These are phyloP conservation scores for Drosophila virilis DNA, from an alignment of 1,140 invertebrate species.

Conservation along the genomic window DNA sequence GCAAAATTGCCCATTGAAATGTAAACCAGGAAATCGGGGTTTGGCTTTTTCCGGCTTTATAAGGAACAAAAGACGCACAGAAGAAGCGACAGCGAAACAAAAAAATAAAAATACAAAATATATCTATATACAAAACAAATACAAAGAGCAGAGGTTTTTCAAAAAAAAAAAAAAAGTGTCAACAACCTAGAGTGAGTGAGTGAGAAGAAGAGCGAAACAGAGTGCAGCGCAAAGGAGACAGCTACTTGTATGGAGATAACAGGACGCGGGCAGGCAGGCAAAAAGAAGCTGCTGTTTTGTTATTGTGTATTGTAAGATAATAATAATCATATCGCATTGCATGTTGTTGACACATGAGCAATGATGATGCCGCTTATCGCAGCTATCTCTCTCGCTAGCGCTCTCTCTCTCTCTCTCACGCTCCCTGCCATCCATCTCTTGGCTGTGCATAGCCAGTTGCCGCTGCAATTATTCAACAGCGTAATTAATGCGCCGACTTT, in stretches of 20 bases:
- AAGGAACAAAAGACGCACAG: slow-evolving; percentile 60
- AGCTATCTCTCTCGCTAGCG: slow-evolving; percentile 8
- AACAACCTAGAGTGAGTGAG: slow-evolving; percentile 59
- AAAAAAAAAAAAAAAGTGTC: slow-evolving; percentile 61
- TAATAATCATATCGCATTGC: slow-evolving; percentile 83
- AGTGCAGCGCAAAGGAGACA: slow-evolving; percentile 8
- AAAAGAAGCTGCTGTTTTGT: slow-evolving; percentile 77
- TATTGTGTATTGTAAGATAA: slow-evolving; percentile 79
- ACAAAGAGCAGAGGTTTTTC: slow-evolving; percentile 63
- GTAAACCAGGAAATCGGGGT: slow-evolving; percentile 82
- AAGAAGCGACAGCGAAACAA: slow-evolving; percentile 64
- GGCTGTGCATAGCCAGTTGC: not conserved
- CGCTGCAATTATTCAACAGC: slow-evolving; percentile 9
- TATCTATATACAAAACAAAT: slow-evolving; percentile 63
- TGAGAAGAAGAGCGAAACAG: slow-evolving; percentile 13
- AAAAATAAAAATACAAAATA: slow-evolving; percentile 23
- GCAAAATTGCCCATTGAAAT: slow-evolving; percentile 81
- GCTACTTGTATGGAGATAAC: slow-evolving; percentile 59
- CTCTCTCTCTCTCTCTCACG: slow-evolving; percentile 12
- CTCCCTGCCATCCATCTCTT: slow-evolving; percentile 10
- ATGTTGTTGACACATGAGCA: slow-evolving; percentile 82
- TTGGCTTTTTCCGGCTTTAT: slow-evolving; percentile 81
- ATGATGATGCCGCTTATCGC: slow-evolving; percentile 69
- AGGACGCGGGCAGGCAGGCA: slow-evolving; percentile 53
- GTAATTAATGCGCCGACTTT: not conserved